A percentile compares a stretch with the other conserved stretches of the same genome.
Evolutionary conservation across 2,888 invertebrate genomes (phyloP).

Genomic region (Antheraea yamamai): DNA sequence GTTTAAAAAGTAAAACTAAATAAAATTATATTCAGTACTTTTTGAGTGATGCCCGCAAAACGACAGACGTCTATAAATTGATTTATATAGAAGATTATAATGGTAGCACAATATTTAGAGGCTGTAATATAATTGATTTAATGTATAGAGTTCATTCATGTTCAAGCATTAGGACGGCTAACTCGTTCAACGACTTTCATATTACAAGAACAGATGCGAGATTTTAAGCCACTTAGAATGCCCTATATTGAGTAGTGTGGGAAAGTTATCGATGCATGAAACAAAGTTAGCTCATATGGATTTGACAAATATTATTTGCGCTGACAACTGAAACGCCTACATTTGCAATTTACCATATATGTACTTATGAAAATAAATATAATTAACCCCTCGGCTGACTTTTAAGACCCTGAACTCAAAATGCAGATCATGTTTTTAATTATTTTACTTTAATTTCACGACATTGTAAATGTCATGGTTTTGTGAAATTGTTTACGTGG

Average conservation of each 20-base stretch:
- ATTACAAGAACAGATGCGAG: neutral
- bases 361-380: neutral
- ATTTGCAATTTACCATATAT: neutral
- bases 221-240: neutral
- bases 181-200: neutral
- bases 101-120: too few species aligned
- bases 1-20: too few species aligned
- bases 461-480: too few species aligned
- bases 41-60: too few species aligned
- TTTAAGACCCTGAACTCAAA: too few species aligned
- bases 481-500: too few species aligned
- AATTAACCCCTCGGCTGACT: too few species aligned
- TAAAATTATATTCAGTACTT: too few species aligned
- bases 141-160: neutral
- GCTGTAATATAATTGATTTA: neutral
- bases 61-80: too few species aligned
- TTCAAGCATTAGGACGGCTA: neutral
- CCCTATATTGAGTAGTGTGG: neutral
- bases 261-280: constrained; percentile 1
- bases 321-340: neutral
- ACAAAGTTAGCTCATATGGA: neutral
- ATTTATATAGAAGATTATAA: too few species aligned
- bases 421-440: too few species aligned
- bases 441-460: too few species aligned
- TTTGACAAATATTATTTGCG: neutral